Evolutionary conservation across 2,888 invertebrate species (phyloP).

Genomic region (Tetheella fluctuosa): DNA sequence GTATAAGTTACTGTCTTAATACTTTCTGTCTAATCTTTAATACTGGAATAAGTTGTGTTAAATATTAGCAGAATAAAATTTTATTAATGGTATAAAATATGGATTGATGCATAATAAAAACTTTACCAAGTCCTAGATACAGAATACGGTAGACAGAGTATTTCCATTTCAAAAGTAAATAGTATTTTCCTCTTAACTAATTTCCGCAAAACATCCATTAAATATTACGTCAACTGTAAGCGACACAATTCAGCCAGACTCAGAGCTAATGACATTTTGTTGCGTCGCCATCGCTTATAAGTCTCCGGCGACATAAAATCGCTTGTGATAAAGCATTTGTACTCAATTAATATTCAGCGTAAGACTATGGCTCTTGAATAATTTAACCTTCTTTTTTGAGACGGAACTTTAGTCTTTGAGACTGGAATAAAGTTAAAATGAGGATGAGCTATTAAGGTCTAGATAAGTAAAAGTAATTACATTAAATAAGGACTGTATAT

Average conservation of each 20-base stretch:
- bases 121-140: no score
- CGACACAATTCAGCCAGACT: neutral
- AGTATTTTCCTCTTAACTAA: neutral
- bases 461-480: neutral
- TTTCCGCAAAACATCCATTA: slow-evolving; percentile 1
- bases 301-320: slow-evolving; percentile 38
- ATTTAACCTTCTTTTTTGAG: slow-evolving; percentile 36
- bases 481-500: neutral
- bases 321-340: slow-evolving; percentile 34
- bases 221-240: slow-evolving; percentile 3
- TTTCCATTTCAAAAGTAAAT: neutral
- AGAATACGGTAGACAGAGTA: no score
- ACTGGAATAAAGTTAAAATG: slow-evolving; percentile 5
- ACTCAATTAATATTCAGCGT: slow-evolving; percentile 40
- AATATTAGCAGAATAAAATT: no score
- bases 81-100: no score
- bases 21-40: no score
- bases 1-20: no score
- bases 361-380: slow-evolving; percentile 35
- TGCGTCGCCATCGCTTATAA: slow-evolving; percentile 37
- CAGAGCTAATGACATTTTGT: slow-evolving; percentile 36
- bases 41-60: no score
- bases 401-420: slow-evolving; percentile 11
- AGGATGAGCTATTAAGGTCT: slow-evolving; percentile 5
- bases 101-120: no score